Evolutionary conservation across 1,140 invertebrate species (phyloP), one percentile per base, ranked within the genome.

Genomic region (Lepidurus arcticus): DNA sequence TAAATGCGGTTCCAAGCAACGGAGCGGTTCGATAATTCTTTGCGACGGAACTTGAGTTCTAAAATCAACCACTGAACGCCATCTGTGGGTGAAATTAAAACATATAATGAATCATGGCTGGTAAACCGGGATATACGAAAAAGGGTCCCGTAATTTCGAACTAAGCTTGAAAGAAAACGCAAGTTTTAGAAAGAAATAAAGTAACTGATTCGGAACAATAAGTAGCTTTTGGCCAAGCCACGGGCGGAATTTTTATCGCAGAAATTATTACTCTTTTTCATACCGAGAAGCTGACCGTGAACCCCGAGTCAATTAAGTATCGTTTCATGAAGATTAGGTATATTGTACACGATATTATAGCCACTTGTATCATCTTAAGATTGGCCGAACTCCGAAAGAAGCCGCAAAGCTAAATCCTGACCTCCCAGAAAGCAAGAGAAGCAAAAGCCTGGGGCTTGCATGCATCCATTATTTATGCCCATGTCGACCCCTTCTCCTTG

Each of bases 381-480:
- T 21, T 65, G 53, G 4, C 7, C 53, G 21, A n/a, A 16, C 21
- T 21, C 0, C 7, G 45, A 65, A 65, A 65, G 7, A 34, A 34
- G 3, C 34, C 4, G 8, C 53, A 13, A 9, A 65, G 21, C 16
- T 16, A 16, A 21, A 65, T 65, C 21, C 21, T 16, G 53, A 65
- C 53, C 45, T 65, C 53, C 7, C 21, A 21, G 16, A 65, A 0
- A 65, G 13, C 8, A 7, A 65, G 53, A 65, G 53, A 16, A 65
- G 16, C 53, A 16, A 65, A 65, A 65, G 53, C 53, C 53, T 21
- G 9, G 53, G 53, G 53, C 53, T 65, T 16, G 13, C 53, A 65
- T 9, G 53, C 53, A 65, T 65, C 9, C 21, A 65, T 65, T 65
- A 65, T 65, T 65, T 65, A 65, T 65, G 53, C 53, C 53, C 53